A percentile compares a stretch with the other conserved stretches of the same genome.
Evolutionary conservation across 2,797 vertebrate genomes (phyloP).

Genomic region (Gallinago nigripennis): DNA sequence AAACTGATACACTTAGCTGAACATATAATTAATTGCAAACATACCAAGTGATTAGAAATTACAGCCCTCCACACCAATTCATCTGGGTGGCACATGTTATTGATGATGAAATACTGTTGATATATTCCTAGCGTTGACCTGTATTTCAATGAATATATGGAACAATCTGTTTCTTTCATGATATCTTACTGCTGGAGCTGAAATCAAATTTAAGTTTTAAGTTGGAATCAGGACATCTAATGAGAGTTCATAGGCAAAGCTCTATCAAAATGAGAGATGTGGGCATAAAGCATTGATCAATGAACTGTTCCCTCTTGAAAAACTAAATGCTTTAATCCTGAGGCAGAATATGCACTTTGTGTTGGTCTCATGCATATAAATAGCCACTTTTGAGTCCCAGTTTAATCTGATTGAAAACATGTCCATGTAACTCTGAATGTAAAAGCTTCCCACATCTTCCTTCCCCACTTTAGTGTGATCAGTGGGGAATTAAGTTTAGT

Average conservation of each 20-base stretch:
- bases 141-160: background rate
- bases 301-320: constrained; percentile 53
- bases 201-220: constrained; percentile 42
- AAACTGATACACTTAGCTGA: background rate
- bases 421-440: background rate
- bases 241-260: constrained; percentile 39
- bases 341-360: constrained; percentile 71
- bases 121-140: background rate
- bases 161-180: background rate
- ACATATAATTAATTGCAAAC: background rate
- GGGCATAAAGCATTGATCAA: constrained; percentile 40
- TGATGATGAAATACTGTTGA: background rate
- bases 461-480: background rate
- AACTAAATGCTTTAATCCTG: constrained; percentile 65
- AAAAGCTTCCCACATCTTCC: background rate
- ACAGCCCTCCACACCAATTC: background rate
- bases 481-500: background rate
- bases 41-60: background rate
- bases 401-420: constrained; percentile 2
- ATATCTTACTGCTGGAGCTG: background rate
- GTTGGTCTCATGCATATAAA: constrained; percentile 59
- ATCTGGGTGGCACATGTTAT: background rate
- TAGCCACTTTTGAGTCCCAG: constrained; percentile 22
- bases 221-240: constrained; percentile 36
- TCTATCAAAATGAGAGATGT: constrained; percentile 58